Conservation (phyloP, 1,140 invertebrate genomes). For the Caenorhabditis remanei region DNA sequence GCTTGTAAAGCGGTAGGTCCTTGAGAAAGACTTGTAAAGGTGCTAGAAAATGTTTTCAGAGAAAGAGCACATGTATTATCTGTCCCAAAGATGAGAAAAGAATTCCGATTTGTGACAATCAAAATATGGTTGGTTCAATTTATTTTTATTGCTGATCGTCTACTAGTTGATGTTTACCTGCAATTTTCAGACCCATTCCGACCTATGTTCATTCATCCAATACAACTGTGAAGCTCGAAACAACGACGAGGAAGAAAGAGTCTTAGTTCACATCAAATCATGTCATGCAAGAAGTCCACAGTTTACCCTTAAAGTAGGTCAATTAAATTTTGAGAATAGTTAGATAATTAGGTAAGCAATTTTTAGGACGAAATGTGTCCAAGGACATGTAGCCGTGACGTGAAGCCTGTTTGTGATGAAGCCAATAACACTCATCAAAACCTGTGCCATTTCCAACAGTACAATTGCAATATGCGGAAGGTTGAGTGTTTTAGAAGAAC, state of each 20-base stretch:
- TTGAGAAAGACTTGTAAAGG: background rate
- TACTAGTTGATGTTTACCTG: background rate
- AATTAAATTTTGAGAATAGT: background rate
- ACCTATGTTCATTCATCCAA: constrained; percentile 55
- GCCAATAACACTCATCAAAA: constrained; percentile 62
- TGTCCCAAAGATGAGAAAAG: constrained; percentile 57
- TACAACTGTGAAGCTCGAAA: constrained; percentile 58
- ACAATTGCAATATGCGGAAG: constrained; percentile 62
- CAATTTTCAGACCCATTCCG: constrained; percentile 56
- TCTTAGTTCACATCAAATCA: constrained; percentile 60
- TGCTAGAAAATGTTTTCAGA: background rate
- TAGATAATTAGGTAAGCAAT: background rate
- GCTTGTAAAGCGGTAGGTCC: constrained; percentile 42
- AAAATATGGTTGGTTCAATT: constrained; percentile 48
- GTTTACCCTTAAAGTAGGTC: constrained; percentile 59
- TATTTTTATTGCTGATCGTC: background rate
- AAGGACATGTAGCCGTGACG: constrained; percentile 53
- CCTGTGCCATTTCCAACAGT: constrained; percentile 63
- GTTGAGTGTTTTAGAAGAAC: constrained; percentile 6
- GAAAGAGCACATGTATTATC: constrained; percentile 55
- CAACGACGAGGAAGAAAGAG: constrained; percentile 51
- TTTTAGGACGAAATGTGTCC: constrained; percentile 64
- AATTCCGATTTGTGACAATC: constrained; percentile 62
- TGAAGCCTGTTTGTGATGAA: constrained; percentile 63
- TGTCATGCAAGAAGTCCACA: constrained; percentile 57